Percentiles rank a stretch among this genome's conserved stretches.
These are phyloP conservation scores for Cherax quadricarinatus DNA, from an alignment of 1,140 invertebrate genomes.

Conservation along the genomic window DNA sequence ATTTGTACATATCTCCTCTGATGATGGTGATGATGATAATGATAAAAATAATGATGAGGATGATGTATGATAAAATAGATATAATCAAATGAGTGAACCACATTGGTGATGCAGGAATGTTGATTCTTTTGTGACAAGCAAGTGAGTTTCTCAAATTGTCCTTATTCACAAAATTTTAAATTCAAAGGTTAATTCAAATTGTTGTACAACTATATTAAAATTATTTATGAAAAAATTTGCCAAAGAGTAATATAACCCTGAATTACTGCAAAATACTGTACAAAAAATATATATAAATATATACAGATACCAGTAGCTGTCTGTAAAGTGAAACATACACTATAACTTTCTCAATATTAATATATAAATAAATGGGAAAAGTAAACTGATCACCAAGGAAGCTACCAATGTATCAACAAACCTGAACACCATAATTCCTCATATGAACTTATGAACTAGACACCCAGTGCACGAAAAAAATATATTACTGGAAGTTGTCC, in stretches of 20 bases:
- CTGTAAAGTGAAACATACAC: not conserved
- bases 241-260: not conserved
- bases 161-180: not conserved
- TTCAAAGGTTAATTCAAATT: not conserved
- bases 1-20: conserved; percentile 52
- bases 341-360: not conserved
- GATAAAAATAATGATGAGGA: not conserved
- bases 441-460: conserved; percentile 12
- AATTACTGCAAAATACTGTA: not conserved
- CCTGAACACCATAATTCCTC: conserved; percentile 49
- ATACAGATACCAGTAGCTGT: not conserved
- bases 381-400: not conserved
- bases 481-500: conserved; percentile 52
- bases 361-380: not conserved
- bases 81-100: conserved; percentile 33
- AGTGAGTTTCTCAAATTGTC: not conserved
- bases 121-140: not conserved
- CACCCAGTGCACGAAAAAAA: not conserved
- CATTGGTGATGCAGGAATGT: conserved; percentile 50
- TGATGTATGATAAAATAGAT: conserved; percentile 59
- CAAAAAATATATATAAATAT: not conserved
- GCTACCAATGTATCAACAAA: conserved; percentile 20
- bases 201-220: not conserved
- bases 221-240: not conserved
- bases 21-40: conserved; percentile 45